Conservation (phyloP, 2,797 vertebrate species). For the Rhinophrynus dorsalis region DNA sequence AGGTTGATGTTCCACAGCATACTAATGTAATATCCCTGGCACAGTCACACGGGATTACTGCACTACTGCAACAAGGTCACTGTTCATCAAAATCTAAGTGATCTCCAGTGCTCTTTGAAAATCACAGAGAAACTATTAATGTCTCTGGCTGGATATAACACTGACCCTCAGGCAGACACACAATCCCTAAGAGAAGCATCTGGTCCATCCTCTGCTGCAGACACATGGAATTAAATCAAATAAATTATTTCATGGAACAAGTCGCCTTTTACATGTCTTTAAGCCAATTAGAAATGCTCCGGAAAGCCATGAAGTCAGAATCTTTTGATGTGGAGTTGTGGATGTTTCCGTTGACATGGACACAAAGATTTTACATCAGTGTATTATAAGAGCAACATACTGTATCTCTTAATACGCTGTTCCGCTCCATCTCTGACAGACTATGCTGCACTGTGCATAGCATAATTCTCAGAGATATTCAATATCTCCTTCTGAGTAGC, state of each 20-base stretch:
- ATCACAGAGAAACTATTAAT: constrained; percentile 48
- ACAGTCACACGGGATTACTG: constrained; percentile 44
- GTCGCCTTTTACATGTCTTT: constrained; percentile 46
- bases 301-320: constrained; percentile 34
- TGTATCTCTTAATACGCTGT: neutral
- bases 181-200: constrained; percentile 41
- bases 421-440: neutral
- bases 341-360: constrained; percentile 25
- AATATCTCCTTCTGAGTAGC: too few species aligned
- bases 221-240: constrained; percentile 46
- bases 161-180: constrained; percentile 39
- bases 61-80: constrained; percentile 45
- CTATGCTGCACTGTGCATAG: neutral
- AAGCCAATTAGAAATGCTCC: constrained; percentile 39
- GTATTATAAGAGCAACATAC: constrained; percentile 5
- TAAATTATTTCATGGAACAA: constrained; percentile 49
- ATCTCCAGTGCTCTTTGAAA: constrained; percentile 43
- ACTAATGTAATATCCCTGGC: constrained; percentile 45
- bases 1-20: constrained; percentile 38
- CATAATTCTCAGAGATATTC: neutral
- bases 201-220: constrained; percentile 37
- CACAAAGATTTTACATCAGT: constrained; percentile 4
- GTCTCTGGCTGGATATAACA: constrained; percentile 43
- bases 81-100: constrained; percentile 45
- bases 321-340: constrained; percentile 38